These are phyloP conservation scores for Apocrypta bakeri DNA, from an alignment of 1,140 invertebrate species.

Conservation along the genomic window DNA sequence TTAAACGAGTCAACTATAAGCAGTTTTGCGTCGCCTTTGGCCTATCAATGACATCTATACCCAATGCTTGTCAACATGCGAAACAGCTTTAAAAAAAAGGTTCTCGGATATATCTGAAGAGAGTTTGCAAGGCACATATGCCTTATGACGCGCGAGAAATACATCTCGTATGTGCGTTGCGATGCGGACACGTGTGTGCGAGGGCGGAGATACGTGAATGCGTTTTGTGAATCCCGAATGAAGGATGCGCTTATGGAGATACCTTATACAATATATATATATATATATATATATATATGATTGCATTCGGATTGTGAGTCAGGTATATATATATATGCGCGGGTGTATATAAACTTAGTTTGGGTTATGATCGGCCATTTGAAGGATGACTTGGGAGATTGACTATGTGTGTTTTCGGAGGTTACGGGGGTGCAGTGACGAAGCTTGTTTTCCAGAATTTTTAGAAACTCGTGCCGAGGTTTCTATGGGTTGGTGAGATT, in stretches of 20 bases:
- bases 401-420: not conserved
- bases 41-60: not conserved
- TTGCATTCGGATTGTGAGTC: too few species aligned
- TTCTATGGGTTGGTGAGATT: not conserved
- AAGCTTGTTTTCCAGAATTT: not conserved
- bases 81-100: conserved; percentile 25
- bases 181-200: not conserved
- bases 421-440: not conserved
- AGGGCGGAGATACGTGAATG: not conserved
- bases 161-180: conserved; percentile 27
- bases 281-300: too few species aligned
- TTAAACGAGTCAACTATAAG: conserved; percentile 40
- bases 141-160: conserved; percentile 33
- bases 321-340: too few species aligned
- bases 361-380: not conserved
- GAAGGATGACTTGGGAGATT: not conserved
- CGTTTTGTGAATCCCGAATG: conserved; percentile 19
- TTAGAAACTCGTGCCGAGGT: not conserved
- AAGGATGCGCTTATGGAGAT: too few species aligned
- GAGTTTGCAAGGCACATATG: conserved; percentile 16
- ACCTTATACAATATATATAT: too few species aligned
- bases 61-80: conserved; percentile 39
- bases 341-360: not conserved
- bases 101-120: not conserved
- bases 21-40: not conserved